Conservation (phyloP, 2,113 vertebrate species). For the Paraplagusia blochii region DNA sequence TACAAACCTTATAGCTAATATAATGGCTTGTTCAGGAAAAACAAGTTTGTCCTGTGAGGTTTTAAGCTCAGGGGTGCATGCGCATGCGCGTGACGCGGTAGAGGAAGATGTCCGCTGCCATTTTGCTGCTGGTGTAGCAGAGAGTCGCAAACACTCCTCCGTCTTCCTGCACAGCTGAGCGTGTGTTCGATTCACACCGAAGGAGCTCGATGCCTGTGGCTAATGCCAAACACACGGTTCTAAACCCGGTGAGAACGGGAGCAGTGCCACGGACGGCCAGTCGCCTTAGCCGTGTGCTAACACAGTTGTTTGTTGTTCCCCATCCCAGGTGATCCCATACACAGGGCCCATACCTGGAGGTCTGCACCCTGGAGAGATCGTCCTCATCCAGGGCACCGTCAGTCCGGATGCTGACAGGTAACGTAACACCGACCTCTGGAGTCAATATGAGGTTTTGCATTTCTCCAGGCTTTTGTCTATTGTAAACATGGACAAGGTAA, state of each 20-base stretch:
- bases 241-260: conserved; percentile 72
- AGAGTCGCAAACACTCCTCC: background rate
- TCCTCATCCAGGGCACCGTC: conserved; percentile 85
- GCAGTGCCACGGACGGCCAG: background rate
- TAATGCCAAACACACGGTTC: conserved; percentile 75
- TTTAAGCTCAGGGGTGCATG: background rate
- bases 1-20: too few relatives aligned
- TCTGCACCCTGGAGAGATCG: conserved; percentile 82
- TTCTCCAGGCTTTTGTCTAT: too few relatives aligned
- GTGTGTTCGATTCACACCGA: conserved; percentile 23
- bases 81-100: conserved; percentile 39
- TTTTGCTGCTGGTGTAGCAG: conserved; percentile 26
- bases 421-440: too few relatives aligned
- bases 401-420: conserved; percentile 86
- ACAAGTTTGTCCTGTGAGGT: too few relatives aligned
- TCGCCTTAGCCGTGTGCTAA: background rate
- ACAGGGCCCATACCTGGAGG: conserved; percentile 83
- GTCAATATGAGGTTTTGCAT: too few relatives aligned
- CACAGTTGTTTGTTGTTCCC: background rate
- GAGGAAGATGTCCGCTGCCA: conserved; percentile 33
- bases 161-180: conserved; percentile 26
- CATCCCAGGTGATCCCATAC: conserved; percentile 81
- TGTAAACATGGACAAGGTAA: too few relatives aligned
- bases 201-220: conserved; percentile 73
- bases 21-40: too few relatives aligned